Conservation (phyloP, 2,888 invertebrate genomes). For the Tiliacea citrago region DNA sequence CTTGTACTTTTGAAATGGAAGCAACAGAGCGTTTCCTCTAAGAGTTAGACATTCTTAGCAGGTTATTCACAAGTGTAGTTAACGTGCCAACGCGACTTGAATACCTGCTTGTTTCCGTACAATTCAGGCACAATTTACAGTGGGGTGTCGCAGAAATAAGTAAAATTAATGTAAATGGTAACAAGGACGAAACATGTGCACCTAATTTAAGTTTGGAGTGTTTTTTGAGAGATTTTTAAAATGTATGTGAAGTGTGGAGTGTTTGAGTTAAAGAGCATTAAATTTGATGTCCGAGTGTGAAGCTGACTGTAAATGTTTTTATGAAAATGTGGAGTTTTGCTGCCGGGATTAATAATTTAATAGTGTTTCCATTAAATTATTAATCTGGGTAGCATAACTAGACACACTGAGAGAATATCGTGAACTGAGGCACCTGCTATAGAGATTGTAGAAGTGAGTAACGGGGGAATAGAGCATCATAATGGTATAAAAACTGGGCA, state of each 20-base stretch:
- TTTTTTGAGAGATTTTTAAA: slow-evolving; percentile 30
- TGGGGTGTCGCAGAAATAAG: slow-evolving; percentile 58
- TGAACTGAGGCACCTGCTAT: not conserved
- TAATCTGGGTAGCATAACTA: too few species aligned
- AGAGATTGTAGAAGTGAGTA: not conserved
- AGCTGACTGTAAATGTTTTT: slow-evolving; percentile 30
- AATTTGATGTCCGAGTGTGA: slow-evolving; percentile 37
- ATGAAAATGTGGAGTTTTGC: slow-evolving; percentile 14
- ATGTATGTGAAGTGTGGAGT: slow-evolving; percentile 12
- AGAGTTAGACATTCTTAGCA: slow-evolving; percentile 60
- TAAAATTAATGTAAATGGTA: slow-evolving; percentile 60
- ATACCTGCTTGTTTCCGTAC: slow-evolving; percentile 65
- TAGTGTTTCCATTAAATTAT: not conserved
- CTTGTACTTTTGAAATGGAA: slow-evolving; percentile 38
- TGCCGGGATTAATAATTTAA: slow-evolving; percentile 14
- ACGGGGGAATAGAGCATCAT: not conserved
- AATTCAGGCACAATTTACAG: slow-evolving; percentile 64
- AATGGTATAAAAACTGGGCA: not conserved
- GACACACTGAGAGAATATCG: not conserved
- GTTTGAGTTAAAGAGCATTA: slow-evolving; percentile 32
- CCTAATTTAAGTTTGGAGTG: slow-evolving; percentile 30
- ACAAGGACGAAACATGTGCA: slow-evolving; percentile 42
- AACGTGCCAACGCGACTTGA: slow-evolving; percentile 58
- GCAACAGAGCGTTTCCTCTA: slow-evolving; percentile 48
- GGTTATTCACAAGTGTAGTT: slow-evolving; percentile 63